Evolutionary conservation across 2,888 invertebrate species (phyloP).

Genomic region (Apantesis nais): DNA sequence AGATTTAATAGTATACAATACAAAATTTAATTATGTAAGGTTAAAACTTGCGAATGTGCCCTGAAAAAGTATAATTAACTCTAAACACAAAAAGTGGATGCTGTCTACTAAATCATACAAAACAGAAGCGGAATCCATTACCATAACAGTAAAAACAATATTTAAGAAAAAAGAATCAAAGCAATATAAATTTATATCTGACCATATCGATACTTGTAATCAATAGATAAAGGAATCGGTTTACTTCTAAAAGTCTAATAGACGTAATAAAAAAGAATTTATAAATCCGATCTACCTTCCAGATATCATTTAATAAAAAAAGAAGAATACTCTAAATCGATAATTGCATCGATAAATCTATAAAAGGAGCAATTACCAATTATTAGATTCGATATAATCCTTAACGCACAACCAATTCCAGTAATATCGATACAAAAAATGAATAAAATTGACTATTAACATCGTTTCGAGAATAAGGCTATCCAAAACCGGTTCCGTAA

Average conservation of each 20-base stretch:
- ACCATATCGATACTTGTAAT: background rate
- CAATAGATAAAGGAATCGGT: background rate
- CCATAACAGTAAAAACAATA: background rate
- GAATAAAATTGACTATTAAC: conserved; percentile 15
- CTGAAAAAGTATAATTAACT: background rate
- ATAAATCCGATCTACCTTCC: conserved; percentile 1
- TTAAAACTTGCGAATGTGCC: no score
- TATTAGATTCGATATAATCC: conserved; percentile 10
- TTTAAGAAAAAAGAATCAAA: background rate
- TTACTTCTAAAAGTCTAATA: background rate
- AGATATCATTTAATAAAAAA: conserved; percentile 3
- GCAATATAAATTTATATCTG: background rate
- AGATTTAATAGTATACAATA: no score
- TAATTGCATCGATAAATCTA: conserved; percentile 15
- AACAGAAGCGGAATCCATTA: background rate
- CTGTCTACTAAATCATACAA: background rate
- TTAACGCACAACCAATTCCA: conserved; percentile 17
- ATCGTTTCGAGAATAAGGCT: conserved; percentile 31
- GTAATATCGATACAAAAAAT: conserved; percentile 4
- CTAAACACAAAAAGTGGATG: no score
- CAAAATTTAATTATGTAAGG: no score
- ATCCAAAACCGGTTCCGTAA: conserved; percentile 43
- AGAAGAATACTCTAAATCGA: conserved; percentile 1
- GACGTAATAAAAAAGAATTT: conserved; percentile 2
- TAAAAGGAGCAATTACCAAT: conserved; percentile 15